Evolutionary conservation across 2,888 invertebrate genomes (phyloP).

Genomic region (Melanophora roralis): DNA sequence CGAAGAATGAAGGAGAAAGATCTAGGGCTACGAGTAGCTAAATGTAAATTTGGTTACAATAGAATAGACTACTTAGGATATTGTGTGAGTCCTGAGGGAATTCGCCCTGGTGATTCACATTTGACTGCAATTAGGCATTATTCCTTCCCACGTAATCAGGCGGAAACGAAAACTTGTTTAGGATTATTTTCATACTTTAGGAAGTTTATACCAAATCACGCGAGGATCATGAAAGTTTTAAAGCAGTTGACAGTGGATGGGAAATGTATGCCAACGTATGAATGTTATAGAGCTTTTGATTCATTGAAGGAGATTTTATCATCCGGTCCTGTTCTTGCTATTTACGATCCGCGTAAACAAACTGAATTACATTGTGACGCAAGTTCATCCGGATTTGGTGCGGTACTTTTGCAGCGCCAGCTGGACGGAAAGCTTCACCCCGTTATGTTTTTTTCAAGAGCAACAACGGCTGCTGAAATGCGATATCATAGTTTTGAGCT

Average conservation of each 20-base stretch:
- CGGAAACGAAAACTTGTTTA: slow-evolving; percentile 1
- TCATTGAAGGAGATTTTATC: slow-evolving; percentile 53
- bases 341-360: neutral
- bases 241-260: slow-evolving; percentile 16
- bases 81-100: slow-evolving; percentile 31
- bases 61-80: slow-evolving; percentile 45
- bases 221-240: neutral
- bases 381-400: slow-evolving; percentile 35
- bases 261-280: neutral
- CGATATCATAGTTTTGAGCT: slow-evolving; percentile 7
- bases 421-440: slow-evolving; percentile 15
- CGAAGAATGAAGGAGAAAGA: neutral
- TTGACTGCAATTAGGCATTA: slow-evolving; percentile 33
- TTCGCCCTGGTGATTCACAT: slow-evolving; percentile 45
- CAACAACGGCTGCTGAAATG: neutral
- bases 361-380: slow-evolving; percentile 48
- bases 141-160: slow-evolving; percentile 11
- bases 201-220: slow-evolving; percentile 12
- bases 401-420: slow-evolving; percentile 34
- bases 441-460: neutral
- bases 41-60: slow-evolving; percentile 47
- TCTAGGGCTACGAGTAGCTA: neutral
- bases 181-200: slow-evolving; percentile 13
- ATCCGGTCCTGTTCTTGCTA: slow-evolving; percentile 7
- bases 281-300: slow-evolving; percentile 28